phyloP scores from a whole-genome alignment of 2,888 invertebrate genomes.

The Anthophora plumipes region DNA sequence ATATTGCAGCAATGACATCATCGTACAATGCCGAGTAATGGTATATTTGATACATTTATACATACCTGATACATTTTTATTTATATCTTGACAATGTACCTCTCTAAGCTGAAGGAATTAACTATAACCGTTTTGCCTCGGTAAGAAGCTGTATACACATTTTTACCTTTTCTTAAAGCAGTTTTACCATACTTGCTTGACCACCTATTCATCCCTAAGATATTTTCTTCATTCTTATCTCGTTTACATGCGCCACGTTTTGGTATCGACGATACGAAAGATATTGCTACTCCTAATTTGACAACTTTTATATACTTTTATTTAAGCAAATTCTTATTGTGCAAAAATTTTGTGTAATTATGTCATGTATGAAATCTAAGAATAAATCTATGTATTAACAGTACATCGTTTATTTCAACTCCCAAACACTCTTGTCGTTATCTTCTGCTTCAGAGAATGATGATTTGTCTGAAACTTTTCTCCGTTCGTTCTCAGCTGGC shows the following conservation, averaged over 20 bases:
- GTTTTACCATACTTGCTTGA: background rate
- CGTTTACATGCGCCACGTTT: too few relatives aligned
- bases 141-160: too few relatives aligned
- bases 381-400: background rate
- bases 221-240: background rate
- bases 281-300: background rate
- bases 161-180: too few relatives aligned
- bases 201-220: too few relatives aligned
- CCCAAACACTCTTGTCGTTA: background rate
- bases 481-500: background rate
- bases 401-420: background rate
- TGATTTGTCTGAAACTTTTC: background rate
- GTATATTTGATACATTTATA: too few relatives aligned
- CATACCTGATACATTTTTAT: too few relatives aligned
- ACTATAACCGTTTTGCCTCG: too few relatives aligned
- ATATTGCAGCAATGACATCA: too few relatives aligned
- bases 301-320: constrained; percentile 1
- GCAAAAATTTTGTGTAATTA: background rate
- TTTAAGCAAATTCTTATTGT: constrained; percentile 13
- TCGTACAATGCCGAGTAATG: too few relatives aligned
- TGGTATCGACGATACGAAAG: background rate
- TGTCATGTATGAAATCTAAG: constrained; percentile 7
- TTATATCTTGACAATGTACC: too few relatives aligned
- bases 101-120: too few relatives aligned
- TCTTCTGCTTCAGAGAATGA: background rate